Evolutionary conservation across 1,140 invertebrate species (phyloP).

Genomic region (Pseudomyrmex cubaensis): DNA sequence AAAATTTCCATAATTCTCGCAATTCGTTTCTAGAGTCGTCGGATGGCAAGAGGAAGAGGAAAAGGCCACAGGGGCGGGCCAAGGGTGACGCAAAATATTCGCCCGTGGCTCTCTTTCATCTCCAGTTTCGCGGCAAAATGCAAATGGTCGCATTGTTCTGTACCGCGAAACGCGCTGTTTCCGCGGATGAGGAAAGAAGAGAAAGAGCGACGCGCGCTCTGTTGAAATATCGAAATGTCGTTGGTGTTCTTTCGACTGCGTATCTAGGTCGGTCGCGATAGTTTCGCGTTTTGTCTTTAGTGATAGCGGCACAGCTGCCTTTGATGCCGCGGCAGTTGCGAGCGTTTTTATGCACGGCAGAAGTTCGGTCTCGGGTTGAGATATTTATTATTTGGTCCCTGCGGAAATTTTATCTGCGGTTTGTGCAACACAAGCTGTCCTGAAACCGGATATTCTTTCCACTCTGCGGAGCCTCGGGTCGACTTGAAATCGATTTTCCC

Average conservation of each 20-base stretch:
- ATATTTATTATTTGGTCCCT: slow-evolving; percentile 41
- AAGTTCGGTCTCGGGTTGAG: slow-evolving; percentile 2
- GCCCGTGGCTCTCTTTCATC: slow-evolving; percentile 63
- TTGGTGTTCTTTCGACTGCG: slow-evolving; percentile 37
- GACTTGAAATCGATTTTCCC: slow-evolving; percentile 2
- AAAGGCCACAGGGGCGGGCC: slow-evolving; percentile 33
- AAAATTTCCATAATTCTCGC: slow-evolving; percentile 63
- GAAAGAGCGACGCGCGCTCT: slow-evolving; percentile 11
- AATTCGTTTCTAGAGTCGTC: slow-evolving; percentile 56
- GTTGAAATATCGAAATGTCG: slow-evolving; percentile 60
- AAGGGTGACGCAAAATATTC: slow-evolving; percentile 59
- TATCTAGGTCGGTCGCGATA: slow-evolving; percentile 44
- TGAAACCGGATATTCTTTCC: not conserved
- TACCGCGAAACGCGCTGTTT: slow-evolving; percentile 16
- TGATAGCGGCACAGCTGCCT: slow-evolving; percentile 26
- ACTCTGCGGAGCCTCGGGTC: not conserved
- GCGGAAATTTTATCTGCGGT: slow-evolving; percentile 18
- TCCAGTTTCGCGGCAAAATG: slow-evolving; percentile 65
- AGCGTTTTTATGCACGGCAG: slow-evolving; percentile 38
- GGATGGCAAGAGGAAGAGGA: not conserved
- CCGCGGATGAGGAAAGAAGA: not conserved
- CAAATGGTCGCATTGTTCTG: slow-evolving; percentile 66
- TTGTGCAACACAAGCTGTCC: not conserved
- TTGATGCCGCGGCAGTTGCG: slow-evolving; percentile 31
- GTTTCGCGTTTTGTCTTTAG: slow-evolving; percentile 45